phyloP scores from a whole-genome alignment of 1,140 invertebrate species.

The Megathymus violae region DNA sequence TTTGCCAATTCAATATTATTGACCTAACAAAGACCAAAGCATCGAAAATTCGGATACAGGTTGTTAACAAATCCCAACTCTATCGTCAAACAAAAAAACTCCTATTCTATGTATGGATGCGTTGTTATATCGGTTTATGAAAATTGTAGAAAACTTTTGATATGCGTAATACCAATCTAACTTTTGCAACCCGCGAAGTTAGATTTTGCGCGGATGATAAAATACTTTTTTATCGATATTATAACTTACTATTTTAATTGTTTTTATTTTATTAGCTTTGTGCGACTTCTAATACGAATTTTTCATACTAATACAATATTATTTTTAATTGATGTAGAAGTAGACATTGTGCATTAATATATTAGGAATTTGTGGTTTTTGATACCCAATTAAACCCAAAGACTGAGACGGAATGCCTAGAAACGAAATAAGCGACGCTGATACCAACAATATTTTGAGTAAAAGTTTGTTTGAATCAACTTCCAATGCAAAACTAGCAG shows the following conservation, averaged over 20 bases:
- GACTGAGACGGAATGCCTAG: no score
- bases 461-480: no score
- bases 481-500: no score
- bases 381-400: no score
- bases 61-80: neutral
- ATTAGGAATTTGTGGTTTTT: no score
- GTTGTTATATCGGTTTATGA: constrained; percentile 39
- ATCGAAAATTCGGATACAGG: neutral
- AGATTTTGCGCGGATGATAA: constrained; percentile 21
- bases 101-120: constrained; percentile 14
- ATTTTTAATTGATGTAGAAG: neutral
- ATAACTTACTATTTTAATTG: constrained; percentile 5
- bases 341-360: no score
- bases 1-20: no score
- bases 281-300: no score
- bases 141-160: constrained; percentile 49
- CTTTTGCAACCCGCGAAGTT: constrained; percentile 38
- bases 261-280: neutral
- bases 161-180: constrained; percentile 52
- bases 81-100: constrained; percentile 41
- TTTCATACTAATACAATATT: no score
- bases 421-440: no score
- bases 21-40: neutral
- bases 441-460: no score
- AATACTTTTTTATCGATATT: constrained; percentile 17